These are phyloP conservation scores for Hydrocynus forskahlii DNA, from an alignment of 2,797 vertebrate genomes.

Conservation along the genomic window DNA sequence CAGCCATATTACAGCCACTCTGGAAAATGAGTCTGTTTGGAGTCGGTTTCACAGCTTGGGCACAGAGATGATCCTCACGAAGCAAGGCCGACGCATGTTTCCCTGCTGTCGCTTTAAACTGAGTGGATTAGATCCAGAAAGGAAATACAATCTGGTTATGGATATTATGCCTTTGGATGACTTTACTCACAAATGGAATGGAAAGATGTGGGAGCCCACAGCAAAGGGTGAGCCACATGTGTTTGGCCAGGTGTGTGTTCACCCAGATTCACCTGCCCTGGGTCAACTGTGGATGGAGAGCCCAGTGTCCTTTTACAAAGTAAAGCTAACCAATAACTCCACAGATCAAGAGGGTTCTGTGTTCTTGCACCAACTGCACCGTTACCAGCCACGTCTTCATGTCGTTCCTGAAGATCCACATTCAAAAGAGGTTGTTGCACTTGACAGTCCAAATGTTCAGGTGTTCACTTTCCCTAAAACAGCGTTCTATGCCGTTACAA, in stretches of 20 bases:
- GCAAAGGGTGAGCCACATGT: conserved; percentile 83
- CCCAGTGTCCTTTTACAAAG: conserved; percentile 91
- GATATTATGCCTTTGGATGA: conserved; percentile 88
- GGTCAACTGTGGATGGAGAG: conserved; percentile 89
- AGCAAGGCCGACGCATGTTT: conserved; percentile 95
- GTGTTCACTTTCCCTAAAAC: conserved; percentile 93
- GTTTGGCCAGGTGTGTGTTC: conserved; percentile 81
- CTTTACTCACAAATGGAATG: conserved; percentile 87
- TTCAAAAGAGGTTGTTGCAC: conserved; percentile 76
- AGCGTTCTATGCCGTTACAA: conserved; percentile 92
- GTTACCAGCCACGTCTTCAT: conserved; percentile 81
- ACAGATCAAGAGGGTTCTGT: conserved; percentile 85
- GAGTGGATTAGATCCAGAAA: conserved; percentile 83
- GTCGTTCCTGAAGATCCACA: conserved; percentile 82
- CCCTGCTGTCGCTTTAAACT: conserved; percentile 93
- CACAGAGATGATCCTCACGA: conserved; percentile 96
- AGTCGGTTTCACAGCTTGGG: conserved; percentile 88
- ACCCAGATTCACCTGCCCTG: conserved; percentile 84
- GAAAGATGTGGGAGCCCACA: conserved; percentile 84
- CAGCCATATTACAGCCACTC: conserved; percentile 82
- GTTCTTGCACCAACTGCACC: conserved; percentile 76
- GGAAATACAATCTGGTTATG: conserved; percentile 88
- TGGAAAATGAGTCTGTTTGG: conserved; percentile 94
- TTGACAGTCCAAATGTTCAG: conserved; percentile 85
- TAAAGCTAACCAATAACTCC: conserved; percentile 90